These are phyloP conservation scores for Nudaria mundana DNA, from an alignment of 2,888 invertebrate genomes.

Conservation along the genomic window DNA sequence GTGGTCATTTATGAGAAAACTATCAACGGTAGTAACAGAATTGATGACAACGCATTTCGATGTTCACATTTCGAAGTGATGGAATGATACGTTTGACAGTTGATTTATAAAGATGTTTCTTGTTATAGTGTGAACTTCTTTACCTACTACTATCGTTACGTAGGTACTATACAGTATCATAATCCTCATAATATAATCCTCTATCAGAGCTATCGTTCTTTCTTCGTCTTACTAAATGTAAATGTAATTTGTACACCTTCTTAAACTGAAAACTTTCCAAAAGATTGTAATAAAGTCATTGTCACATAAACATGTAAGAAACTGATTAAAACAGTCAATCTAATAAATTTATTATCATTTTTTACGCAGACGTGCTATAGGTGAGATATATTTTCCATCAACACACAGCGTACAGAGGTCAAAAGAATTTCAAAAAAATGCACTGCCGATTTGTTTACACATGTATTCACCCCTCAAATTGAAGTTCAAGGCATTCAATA, in stretches of 20 bases:
- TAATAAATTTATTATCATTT: too few relatives aligned
- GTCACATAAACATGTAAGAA: neutral
- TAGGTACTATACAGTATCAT: too few relatives aligned
- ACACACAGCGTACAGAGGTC: slow-evolving; percentile 20
- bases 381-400: too few relatives aligned
- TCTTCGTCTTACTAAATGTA: too few relatives aligned
- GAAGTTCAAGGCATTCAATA: slow-evolving; percentile 38
- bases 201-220: too few relatives aligned
- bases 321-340: too few relatives aligned
- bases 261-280: too few relatives aligned
- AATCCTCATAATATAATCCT: too few relatives aligned
- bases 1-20: slow-evolving; percentile 78
- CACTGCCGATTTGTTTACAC: slow-evolving; percentile 39
- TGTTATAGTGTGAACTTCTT: slow-evolving; percentile 14
- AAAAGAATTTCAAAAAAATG: slow-evolving; percentile 29
- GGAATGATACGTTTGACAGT: slow-evolving; percentile 43
- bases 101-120: slow-evolving; percentile 29
- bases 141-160: neutral
- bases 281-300: too few relatives aligned
- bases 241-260: too few relatives aligned
- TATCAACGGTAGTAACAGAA: slow-evolving; percentile 63
- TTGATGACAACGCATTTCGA: slow-evolving; percentile 67
- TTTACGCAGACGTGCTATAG: too few relatives aligned
- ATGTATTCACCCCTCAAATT: slow-evolving; percentile 35
- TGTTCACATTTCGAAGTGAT: slow-evolving; percentile 48